Percentiles rank a stretch among this genome's conserved stretches.
phyloP scores from a whole-genome alignment of 1,140 invertebrate species.

The Drosophila teissieri region DNA sequence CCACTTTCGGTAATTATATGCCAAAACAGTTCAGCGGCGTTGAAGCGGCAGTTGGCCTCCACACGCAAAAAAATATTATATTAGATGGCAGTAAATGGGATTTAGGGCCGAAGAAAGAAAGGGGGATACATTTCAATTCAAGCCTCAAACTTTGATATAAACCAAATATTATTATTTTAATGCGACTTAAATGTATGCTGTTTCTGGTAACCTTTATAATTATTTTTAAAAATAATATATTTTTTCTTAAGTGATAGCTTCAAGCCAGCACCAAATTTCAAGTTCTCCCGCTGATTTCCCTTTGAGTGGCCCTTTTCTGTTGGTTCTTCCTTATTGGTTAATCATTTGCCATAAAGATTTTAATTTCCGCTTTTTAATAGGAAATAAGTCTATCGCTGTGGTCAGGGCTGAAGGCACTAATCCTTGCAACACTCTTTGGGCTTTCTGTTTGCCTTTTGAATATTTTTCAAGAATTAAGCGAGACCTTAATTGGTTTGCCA shows the following conservation, averaged over 20 bases:
- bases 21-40: conserved; percentile 67
- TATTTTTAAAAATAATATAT: too few relatives aligned
- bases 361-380: conserved; percentile 80
- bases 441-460: conserved; percentile 61
- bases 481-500: conserved; percentile 44
- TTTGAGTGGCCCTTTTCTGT: conserved; percentile 29
- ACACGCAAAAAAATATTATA: conserved; percentile 17
- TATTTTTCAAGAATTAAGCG: conserved; percentile 45
- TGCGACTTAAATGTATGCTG: too few relatives aligned
- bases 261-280: neutral
- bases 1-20: conserved; percentile 79
- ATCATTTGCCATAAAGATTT: conserved; percentile 83
- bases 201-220: too few relatives aligned
- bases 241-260: conserved; percentile 2
- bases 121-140: too few relatives aligned
- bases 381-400: conserved; percentile 34
- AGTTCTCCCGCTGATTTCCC: conserved; percentile 14
- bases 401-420: conserved; percentile 32
- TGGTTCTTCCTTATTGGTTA: conserved; percentile 72
- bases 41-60: conserved; percentile 43
- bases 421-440: conserved; percentile 21
- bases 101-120: neutral
- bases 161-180: too few relatives aligned
- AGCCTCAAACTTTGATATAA: too few relatives aligned
- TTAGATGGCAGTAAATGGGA: neutral